Evolutionary conservation across 2,113 vertebrate species (phyloP).

Genomic region (Pyxicephalus adspersus): DNA sequence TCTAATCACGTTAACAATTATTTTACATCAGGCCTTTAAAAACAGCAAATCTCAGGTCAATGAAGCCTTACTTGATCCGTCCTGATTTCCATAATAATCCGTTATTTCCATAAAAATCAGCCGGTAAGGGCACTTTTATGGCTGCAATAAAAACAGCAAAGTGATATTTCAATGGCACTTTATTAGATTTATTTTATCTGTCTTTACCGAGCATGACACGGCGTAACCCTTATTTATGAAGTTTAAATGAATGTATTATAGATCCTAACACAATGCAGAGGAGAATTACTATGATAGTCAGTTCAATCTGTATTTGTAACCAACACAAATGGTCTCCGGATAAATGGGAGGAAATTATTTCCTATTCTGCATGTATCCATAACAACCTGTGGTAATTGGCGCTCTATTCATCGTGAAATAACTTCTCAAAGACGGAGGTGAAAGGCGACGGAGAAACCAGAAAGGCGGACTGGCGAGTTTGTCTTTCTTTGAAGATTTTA

Average conservation of each 20-base stretch:
- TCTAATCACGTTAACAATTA: constrained; percentile 58
- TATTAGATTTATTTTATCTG: constrained; percentile 73
- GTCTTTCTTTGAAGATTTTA: neutral
- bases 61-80: constrained; percentile 63
- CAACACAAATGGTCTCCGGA: constrained; percentile 71
- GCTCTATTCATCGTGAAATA: constrained; percentile 61
- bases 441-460: constrained; percentile 2
- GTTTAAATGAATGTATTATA: constrained; percentile 69
- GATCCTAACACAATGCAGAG: constrained; percentile 68
- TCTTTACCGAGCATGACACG: constrained; percentile 68
- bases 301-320: constrained; percentile 74
- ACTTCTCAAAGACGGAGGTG: constrained; percentile 57
- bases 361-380: constrained; percentile 72
- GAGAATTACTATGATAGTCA: constrained; percentile 66
- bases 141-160: constrained; percentile 69
- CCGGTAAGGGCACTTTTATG: constrained; percentile 71
- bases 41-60: constrained; percentile 62
- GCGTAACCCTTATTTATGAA: constrained; percentile 70
- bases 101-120: constrained; percentile 68
- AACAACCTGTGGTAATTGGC: constrained; percentile 69
- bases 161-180: constrained; percentile 69
- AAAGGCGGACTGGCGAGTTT: neutral
- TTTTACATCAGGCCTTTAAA: constrained; percentile 60
- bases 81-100: constrained; percentile 69
- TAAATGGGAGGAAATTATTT: constrained; percentile 79